Conservation (phyloP, 53 echinoderm and acorn worm genomes). For the Stichopus horrens region DNA sequence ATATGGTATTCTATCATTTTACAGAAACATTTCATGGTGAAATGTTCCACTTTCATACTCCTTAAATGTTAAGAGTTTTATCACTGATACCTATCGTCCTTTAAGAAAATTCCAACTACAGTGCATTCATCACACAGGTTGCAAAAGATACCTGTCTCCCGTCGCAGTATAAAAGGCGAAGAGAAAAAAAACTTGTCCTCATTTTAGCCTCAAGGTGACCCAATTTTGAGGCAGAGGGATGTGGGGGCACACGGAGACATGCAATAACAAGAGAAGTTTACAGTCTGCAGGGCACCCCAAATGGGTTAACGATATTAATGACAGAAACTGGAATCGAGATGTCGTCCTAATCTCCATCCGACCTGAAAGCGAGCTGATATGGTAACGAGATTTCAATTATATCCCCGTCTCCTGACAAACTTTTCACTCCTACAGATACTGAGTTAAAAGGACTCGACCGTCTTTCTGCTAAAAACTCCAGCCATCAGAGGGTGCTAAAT, state of each 20-base stretch:
- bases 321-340: constrained; percentile 22
- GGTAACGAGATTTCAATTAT: background rate
- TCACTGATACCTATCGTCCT: too few species aligned
- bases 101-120: too few species aligned
- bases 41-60: too few species aligned
- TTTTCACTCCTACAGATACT: background rate
- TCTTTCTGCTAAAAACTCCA: background rate
- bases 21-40: too few species aligned
- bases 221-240: constrained; percentile 16
- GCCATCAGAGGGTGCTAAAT: background rate
- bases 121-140: background rate
- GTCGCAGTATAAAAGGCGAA: background rate
- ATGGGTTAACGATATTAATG: constrained; percentile 31
- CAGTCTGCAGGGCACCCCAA: constrained; percentile 25
- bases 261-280: constrained; percentile 30
- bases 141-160: background rate
- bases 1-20: too few species aligned
- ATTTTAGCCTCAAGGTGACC: constrained; percentile 33
- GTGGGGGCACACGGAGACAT: background rate
- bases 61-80: too few species aligned
- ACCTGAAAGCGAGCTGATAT: background rate
- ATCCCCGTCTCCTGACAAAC: background rate
- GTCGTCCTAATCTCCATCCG: constrained; percentile 1
- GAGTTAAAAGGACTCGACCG: background rate
- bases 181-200: background rate